phyloP scores from a whole-genome alignment of 2,888 invertebrate species.

The Cataglyphis altisquamis region DNA sequence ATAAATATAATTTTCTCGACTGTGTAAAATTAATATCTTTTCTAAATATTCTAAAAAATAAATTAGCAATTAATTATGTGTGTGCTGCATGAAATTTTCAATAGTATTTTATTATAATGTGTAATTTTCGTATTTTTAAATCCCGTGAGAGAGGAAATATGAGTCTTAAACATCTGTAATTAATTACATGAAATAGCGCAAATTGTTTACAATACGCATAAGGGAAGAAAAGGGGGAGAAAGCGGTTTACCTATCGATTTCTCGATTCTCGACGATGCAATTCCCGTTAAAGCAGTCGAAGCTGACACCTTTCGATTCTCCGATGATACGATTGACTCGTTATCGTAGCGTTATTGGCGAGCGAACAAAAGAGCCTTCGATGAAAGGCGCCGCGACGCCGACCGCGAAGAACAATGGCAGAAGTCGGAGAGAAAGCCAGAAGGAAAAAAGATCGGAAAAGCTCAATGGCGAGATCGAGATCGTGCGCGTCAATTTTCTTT shows the following conservation, averaged over 20 bases:
- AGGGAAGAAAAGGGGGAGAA: constrained; percentile 6
- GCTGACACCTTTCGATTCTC: constrained; percentile 55
- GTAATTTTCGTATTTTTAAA: neutral
- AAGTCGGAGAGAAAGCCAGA: constrained; percentile 35
- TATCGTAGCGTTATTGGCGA: constrained; percentile 68
- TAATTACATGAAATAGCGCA: constrained; percentile 30
- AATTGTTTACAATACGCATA: constrained; percentile 27
- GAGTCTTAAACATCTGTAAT: constrained; percentile 10
- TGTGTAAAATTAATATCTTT: neutral
- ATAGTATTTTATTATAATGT: neutral
- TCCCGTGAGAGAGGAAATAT: neutral
- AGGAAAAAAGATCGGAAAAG: constrained; percentile 35
- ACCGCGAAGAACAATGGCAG: constrained; percentile 48
- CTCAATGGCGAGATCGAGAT: constrained; percentile 42
- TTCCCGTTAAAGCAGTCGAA: constrained; percentile 35
- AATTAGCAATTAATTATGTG: neutral
- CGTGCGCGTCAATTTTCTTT: constrained; percentile 37
- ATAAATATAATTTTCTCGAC: neutral
- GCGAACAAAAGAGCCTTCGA: constrained; percentile 58
- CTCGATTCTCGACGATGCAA: constrained; percentile 43
- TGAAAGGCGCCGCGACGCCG: constrained; percentile 51
- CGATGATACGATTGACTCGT: constrained; percentile 64
- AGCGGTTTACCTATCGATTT: constrained; percentile 47
- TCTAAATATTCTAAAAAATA: neutral
- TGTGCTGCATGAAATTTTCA: neutral